Evolutionary conservation across 2,888 invertebrate genomes (phyloP).

Genomic region (Gastrophysa polygoni): DNA sequence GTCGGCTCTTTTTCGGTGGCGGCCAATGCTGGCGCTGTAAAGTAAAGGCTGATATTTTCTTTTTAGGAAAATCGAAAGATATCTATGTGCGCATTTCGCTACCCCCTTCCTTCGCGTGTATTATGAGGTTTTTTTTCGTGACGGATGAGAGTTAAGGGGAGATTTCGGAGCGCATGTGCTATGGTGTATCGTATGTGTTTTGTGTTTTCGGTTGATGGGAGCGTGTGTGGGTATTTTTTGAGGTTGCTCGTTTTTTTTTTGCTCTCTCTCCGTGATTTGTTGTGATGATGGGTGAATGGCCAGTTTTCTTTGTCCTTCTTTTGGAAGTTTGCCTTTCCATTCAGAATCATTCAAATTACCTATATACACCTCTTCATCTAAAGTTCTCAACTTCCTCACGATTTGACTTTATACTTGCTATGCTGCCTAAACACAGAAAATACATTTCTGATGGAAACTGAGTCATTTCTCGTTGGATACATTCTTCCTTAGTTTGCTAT

Average conservation of each 20-base stretch:
- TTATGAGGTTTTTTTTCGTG: conserved; percentile 52
- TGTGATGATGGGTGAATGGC: no score
- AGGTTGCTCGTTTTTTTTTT: conserved; percentile 24
- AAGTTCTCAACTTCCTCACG: no score
- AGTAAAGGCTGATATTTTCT: conserved; percentile 57
- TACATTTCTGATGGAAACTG: no score
- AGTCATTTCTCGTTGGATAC: no score
- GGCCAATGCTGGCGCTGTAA: conserved; percentile 39
- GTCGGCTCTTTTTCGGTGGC: conserved; percentile 25
- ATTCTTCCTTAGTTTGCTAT: no score
- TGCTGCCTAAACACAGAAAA: no score
- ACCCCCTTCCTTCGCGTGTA: conserved; percentile 51
- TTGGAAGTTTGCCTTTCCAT: no score
- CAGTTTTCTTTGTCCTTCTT: no score
- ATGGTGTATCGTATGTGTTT: conserved; percentile 33
- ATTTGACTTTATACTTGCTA: no score
- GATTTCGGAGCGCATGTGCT: conserved; percentile 49
- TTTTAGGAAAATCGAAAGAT: conserved; percentile 60
- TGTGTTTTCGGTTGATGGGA: conserved; percentile 34
- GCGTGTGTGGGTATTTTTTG: conserved; percentile 32
- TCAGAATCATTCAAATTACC: no score
- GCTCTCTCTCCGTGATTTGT: background rate
- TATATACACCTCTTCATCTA: no score
- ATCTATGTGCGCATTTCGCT: conserved; percentile 48
- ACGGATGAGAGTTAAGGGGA: conserved; percentile 50